Conservation (phyloP, 2,888 invertebrate genomes). For the Cephus nigrinus region DNA sequence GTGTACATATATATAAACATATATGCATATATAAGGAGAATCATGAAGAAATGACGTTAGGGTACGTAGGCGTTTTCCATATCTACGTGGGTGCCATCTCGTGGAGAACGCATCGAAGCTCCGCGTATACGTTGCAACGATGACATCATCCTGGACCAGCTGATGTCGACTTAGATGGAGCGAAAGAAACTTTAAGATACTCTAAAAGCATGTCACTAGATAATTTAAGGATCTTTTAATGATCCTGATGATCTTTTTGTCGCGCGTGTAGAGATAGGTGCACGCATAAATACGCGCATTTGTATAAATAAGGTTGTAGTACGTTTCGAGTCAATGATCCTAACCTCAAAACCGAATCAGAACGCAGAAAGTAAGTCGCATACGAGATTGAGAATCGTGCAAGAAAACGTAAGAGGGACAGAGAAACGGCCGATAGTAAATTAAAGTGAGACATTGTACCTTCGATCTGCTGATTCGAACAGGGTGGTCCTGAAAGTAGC, state of each 20-base stretch:
- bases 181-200: slow-evolving; percentile 57
- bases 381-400: slow-evolving; percentile 25
- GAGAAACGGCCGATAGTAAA: slow-evolving; percentile 48
- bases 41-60: slow-evolving; percentile 36
- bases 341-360: background rate
- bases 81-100: slow-evolving; percentile 40
- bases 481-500: slow-evolving; percentile 47
- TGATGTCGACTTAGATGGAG: slow-evolving; percentile 64
- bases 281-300: background rate
- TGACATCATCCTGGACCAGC: slow-evolving; percentile 62
- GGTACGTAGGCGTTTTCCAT: slow-evolving; percentile 40
- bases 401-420: slow-evolving; percentile 42
- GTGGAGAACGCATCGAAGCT: slow-evolving; percentile 20
- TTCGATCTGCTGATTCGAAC: slow-evolving; percentile 40
- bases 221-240: background rate
- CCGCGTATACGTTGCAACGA: slow-evolving; percentile 49
- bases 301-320: too few species aligned
- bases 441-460: slow-evolving; percentile 52
- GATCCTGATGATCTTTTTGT: background rate
- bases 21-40: background rate
- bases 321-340: background rate
- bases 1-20: background rate
- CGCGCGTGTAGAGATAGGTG: background rate
- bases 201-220: background rate
- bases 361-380: background rate